phyloP scores from a whole-genome alignment of 1,140 invertebrate species.

The Adelges cooleyi region DNA sequence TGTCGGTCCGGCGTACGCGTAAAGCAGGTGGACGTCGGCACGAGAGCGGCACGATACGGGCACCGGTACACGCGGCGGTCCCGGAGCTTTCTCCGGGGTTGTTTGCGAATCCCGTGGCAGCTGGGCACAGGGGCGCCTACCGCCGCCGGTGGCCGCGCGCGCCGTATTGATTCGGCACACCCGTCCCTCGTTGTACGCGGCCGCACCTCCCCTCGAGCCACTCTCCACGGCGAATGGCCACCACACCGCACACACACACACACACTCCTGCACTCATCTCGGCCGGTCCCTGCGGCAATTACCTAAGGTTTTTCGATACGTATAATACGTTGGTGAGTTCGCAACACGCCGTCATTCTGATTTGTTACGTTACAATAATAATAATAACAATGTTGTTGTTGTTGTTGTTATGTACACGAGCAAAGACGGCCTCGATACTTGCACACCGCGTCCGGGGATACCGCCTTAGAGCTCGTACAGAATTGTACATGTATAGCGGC shows the following conservation, averaged over 20 bases:
- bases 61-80: neutral
- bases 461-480: no score
- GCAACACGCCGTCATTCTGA: no score
- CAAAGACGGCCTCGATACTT: no score
- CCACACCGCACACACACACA: no score
- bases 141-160: neutral
- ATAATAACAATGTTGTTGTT: no score
- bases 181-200: neutral
- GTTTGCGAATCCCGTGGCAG: slow-evolving; percentile 20
- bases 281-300: neutral
- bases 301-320: slow-evolving; percentile 13
- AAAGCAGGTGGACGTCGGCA: neutral
- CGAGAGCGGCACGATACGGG: neutral
- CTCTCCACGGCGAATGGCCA: neutral
- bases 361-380: no score
- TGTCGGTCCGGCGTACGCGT: neutral
- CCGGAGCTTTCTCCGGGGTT: slow-evolving; percentile 27
- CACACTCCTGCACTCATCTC: neutral
- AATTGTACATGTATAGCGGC: no score
- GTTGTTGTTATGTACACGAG: no score
- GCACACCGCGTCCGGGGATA: no score
- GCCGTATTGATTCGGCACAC: slow-evolving; percentile 18
- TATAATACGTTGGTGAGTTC: no score
- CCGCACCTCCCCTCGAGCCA: neutral
- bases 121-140: slow-evolving; percentile 14